Percentiles rank a stretch among this genome's conserved stretches.
Conservation (phyloP, 2,797 vertebrate species). For the Esox masquinongy region DNA sequence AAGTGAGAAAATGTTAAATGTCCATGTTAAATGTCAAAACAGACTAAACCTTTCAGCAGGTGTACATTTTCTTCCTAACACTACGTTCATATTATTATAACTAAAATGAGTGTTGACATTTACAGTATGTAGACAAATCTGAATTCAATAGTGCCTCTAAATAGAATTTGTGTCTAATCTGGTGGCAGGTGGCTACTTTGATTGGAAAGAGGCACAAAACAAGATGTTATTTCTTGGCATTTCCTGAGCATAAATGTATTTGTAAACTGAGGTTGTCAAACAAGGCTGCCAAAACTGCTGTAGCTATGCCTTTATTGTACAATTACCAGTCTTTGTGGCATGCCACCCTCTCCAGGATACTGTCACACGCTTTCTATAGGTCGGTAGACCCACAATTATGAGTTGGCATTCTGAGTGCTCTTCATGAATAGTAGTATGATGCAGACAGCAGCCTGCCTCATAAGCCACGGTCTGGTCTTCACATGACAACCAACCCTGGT, state of each 20-base stretch:
- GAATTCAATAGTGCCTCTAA: slow-evolving; percentile 12
- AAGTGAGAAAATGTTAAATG: too few relatives aligned
- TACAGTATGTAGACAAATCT: slow-evolving; percentile 3
- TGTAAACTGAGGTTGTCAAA: not conserved
- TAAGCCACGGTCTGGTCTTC: not conserved
- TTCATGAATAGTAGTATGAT: not conserved
- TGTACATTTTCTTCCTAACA: too few relatives aligned
- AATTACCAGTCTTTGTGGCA: slow-evolving; percentile 4
- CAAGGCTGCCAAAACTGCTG: not conserved
- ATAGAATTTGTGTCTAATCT: slow-evolving; percentile 14
- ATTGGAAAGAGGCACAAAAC: slow-evolving; percentile 5
- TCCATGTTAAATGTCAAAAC: too few relatives aligned
- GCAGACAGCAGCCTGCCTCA: not conserved
- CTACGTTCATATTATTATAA: not conserved
- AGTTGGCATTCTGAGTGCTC: not conserved
- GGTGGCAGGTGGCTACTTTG: slow-evolving; percentile 14
- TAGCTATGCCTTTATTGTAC: not conserved
- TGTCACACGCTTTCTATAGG: not conserved
- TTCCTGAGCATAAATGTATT: not conserved
- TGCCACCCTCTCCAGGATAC: not conserved
- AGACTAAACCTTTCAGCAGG: too few relatives aligned
- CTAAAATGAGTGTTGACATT: slow-evolving; percentile 11
- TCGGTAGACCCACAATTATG: not conserved
- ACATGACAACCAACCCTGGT: not conserved
- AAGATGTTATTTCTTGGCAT: not conserved